A percentile compares a stretch with the other conserved stretches of the same genome.
Evolutionary conservation across 1,140 invertebrate genomes (phyloP).

Genomic region (Lanistes nyassanus): DNA sequence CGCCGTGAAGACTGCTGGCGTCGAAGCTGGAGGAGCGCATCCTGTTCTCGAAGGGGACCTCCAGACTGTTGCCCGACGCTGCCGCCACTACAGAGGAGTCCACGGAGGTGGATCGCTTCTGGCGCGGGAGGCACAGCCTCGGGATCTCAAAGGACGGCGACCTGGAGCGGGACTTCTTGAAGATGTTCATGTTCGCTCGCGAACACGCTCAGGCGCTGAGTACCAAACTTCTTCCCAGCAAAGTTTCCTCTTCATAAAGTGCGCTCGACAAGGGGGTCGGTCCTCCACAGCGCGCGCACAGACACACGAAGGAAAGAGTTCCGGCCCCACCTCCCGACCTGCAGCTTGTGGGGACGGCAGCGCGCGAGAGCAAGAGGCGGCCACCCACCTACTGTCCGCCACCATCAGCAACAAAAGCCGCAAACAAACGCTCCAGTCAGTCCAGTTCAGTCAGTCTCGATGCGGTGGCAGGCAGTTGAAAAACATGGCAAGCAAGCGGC

Average conservation of each 20-base stretch:
- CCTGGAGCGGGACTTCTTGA: conserved; percentile 46
- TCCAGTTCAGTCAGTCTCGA: no score
- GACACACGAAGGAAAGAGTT: neutral
- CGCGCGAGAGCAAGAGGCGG: no score
- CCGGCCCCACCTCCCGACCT: no score
- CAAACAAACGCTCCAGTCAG: no score
- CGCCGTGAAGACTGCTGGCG: conserved; percentile 39
- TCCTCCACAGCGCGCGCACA: neutral
- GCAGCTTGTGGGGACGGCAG: no score
- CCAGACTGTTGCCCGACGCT: conserved; percentile 21
- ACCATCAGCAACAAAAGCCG: no score
- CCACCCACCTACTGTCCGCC: no score
- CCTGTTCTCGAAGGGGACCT: conserved; percentile 48
- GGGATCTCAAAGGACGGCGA: conserved; percentile 58
- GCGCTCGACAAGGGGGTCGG: neutral
- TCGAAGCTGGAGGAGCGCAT: conserved; percentile 56
- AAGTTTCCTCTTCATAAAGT: neutral
- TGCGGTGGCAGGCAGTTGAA: no score
- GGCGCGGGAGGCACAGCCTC: conserved; percentile 51
- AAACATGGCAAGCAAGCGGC: no score
- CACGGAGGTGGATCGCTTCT: conserved; percentile 44
- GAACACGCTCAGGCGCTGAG: no score
- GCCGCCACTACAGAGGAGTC: conserved; percentile 36
- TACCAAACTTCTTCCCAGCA: no score
- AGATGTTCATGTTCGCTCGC: conserved; percentile 43